These are phyloP conservation scores for Dioctria rufipes DNA, from an alignment of 2,888 invertebrate genomes.

Conservation along the genomic window DNA sequence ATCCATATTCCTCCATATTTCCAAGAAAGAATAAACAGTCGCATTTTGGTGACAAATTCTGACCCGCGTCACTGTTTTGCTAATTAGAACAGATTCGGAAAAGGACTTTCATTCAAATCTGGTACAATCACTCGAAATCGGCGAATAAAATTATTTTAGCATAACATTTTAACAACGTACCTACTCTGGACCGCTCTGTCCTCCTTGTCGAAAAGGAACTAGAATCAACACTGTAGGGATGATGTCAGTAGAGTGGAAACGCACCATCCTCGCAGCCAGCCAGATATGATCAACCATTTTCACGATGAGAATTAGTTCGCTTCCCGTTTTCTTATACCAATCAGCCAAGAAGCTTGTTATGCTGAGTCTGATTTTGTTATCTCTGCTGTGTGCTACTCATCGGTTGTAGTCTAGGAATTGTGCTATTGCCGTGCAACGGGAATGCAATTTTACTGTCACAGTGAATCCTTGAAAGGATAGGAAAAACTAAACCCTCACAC, in stretches of 20 bases:
- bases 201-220: not conserved
- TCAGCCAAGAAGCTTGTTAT: constrained; percentile 27
- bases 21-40: constrained; percentile 42
- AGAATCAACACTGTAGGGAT: constrained; percentile 6
- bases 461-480: constrained; percentile 13
- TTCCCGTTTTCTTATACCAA: constrained; percentile 10
- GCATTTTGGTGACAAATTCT: constrained; percentile 35
- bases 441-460: constrained; percentile 45
- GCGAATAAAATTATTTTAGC: constrained; percentile 53
- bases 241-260: not conserved
- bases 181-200: not conserved
- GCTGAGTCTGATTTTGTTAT: not conserved
- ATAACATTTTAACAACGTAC: constrained; percentile 55
- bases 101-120: constrained; percentile 38
- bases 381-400: not conserved
- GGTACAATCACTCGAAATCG: constrained; percentile 40
- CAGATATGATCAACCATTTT: not conserved
- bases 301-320: not conserved
- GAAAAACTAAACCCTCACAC: constrained; percentile 30
- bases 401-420: too few relatives aligned
- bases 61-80: constrained; percentile 12
- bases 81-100: not conserved
- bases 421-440: not conserved
- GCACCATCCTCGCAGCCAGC: not conserved
- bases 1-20: not conserved